A percentile compares a stretch with the other conserved stretches of the same genome.
phyloP scores from a whole-genome alignment of 2,797 vertebrate genomes.

The Leptoclinus maculatus region DNA sequence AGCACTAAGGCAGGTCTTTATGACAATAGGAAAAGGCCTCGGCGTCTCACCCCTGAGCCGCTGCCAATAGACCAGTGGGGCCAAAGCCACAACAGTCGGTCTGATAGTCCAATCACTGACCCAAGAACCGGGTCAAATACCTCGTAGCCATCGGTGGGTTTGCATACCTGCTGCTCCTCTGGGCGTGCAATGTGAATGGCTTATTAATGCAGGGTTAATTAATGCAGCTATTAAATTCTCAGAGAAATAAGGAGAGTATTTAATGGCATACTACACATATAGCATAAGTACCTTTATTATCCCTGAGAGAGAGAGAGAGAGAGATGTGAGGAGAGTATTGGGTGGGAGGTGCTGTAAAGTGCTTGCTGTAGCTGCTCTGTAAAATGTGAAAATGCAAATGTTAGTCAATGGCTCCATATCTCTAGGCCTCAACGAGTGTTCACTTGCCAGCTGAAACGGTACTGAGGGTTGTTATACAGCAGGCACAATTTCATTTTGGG shows the following conservation, averaged over 20 bases:
- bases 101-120: conserved; percentile 64
- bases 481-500: conserved; percentile 53
- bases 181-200: conserved; percentile 9
- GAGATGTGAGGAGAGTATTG: neutral
- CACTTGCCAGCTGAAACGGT: conserved; percentile 51
- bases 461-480: conserved; percentile 46
- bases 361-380: conserved; percentile 20
- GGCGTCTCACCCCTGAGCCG: conserved; percentile 44
- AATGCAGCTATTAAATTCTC: conserved; percentile 23
- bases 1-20: conserved; percentile 64
- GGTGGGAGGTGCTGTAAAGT: conserved; percentile 19
- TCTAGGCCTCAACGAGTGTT: conserved; percentile 40
- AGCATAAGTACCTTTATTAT: conserved; percentile 44
- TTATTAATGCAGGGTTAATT: conserved; percentile 35
- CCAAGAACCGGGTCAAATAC: conserved; percentile 53
- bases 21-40: conserved; percentile 62
- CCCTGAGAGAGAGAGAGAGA: conserved; percentile 19
- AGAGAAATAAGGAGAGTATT: conserved; percentile 13
- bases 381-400: conserved; percentile 70
- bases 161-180: conserved; percentile 27
- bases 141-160: conserved; percentile 10
- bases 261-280: conserved; percentile 13
- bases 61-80: conserved; percentile 63
- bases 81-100: conserved; percentile 56
- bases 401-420: conserved; percentile 48